Base-by-base conservation (phyloP, 2,113 vertebrate species). In the Climacteris rufus region DNA sequence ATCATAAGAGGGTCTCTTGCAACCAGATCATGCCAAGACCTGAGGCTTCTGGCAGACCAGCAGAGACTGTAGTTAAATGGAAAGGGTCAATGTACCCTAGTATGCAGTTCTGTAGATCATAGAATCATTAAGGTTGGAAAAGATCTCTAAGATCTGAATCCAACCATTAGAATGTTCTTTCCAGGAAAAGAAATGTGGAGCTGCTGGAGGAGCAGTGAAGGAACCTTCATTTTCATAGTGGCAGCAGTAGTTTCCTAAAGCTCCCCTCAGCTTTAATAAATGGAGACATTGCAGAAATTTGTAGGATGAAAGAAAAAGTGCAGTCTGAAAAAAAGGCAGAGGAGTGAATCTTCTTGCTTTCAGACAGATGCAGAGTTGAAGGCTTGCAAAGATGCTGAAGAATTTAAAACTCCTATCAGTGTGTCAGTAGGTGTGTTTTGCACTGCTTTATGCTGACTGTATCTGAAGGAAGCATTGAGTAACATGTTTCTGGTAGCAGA, bases 401-500 rank as follows among this genome's bases (percentile, higher is more conserved):
- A 61, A 70, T 66, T 87, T 61, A 50, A 57, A 84, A 87, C 82
- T 87, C 69, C 60, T 53, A 5, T 68, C 91, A 60, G 24, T 17
- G n/a, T 72, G 49, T 85, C 35, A 63, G 69, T 63, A 81, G 64
- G 72, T 13, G 27, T 56, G 77, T 89, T 93, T 92, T 63, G 16
- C 49, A 27, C 33, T 61, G 25, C 76, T 88, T 74, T 83, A 14
- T 17, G 10, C 20, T 27, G 50, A 54, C 37, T 61, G 56, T 81
- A 21, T 94, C 64, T 78, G 44, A 92, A 78, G 80, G 56, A 94
- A 84, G 44, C 64, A 16, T 8, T 47, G 71, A 69, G 53, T 86
- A 88, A 42, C 50, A 3, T 40, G 30, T 64, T 95, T 59, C 35
- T 86, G 68, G 39, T 61, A 44, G 59, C 56, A 75, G 80, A 56